Conservation (phyloP, 2,113 vertebrate genomes). For the Rutilus rutilus region DNA sequence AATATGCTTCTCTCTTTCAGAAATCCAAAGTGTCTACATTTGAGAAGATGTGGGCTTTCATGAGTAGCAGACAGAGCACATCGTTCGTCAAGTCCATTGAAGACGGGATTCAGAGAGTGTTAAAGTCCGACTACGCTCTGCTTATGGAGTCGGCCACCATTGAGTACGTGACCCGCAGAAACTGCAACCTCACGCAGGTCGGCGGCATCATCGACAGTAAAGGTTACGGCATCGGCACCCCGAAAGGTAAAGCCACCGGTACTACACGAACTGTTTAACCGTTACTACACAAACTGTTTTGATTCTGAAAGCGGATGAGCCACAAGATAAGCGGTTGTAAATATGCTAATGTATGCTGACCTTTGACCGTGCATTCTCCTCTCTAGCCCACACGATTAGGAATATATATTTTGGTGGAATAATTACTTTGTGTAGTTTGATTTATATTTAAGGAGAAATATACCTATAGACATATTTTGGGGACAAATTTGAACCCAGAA, state of each 20-base stretch:
- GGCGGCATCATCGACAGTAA: conserved; percentile 96
- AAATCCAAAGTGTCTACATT: conserved; percentile 98
- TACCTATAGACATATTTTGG: background rate
- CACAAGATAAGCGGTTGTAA: background rate
- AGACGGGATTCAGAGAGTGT: conserved; percentile 93
- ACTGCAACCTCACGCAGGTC: conserved; percentile 98
- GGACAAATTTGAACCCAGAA: too few relatives aligned
- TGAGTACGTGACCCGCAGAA: conserved; percentile 92
- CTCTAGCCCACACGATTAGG: background rate
- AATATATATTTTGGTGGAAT: background rate
- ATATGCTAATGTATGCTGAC: background rate
- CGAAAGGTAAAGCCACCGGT: conserved; percentile 81
- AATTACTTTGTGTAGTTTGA: background rate
- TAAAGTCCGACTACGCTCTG: conserved; percentile 93
- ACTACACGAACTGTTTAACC: background rate
- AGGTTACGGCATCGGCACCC: conserved; percentile 97
- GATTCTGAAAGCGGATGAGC: background rate
- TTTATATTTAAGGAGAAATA: background rate
- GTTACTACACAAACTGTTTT: background rate
- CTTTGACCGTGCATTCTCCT: background rate
- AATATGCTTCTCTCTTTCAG: conserved; percentile 71
- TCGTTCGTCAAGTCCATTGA: conserved; percentile 95
- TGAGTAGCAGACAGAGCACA: conserved; percentile 94
- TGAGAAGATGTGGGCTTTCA: conserved; percentile 99
- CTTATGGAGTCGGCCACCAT: conserved; percentile 98